A percentile compares a stretch with the other conserved stretches of the same genome.
These are phyloP conservation scores for Synanthedon tipuliformis DNA, from an alignment of 2,888 invertebrate genomes.

Conservation along the genomic window DNA sequence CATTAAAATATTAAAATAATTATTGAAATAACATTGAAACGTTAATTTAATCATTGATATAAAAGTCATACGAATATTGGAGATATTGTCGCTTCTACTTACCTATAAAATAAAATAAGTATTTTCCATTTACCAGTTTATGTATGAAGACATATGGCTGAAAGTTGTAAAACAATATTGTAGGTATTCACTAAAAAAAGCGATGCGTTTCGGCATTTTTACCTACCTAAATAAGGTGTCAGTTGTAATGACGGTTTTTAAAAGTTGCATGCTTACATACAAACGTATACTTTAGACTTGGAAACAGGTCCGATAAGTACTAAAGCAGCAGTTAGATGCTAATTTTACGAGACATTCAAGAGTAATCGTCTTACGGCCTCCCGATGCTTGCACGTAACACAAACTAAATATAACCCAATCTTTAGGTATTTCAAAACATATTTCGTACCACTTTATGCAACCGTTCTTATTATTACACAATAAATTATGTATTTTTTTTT, in stretches of 20 bases:
- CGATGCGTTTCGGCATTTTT: conserved; percentile 23
- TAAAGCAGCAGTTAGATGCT: conserved; percentile 49
- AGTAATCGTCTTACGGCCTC: conserved; percentile 46
- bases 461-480: not conserved
- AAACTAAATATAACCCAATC: conserved; percentile 22
- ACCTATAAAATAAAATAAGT: too few species aligned
- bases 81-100: too few species aligned
- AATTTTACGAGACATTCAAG: conserved; percentile 58
- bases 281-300: conserved; percentile 24
- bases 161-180: too few species aligned
- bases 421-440: not conserved
- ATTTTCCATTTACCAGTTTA: too few species aligned
- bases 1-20: too few species aligned
- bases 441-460: not conserved
- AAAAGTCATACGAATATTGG: too few species aligned
- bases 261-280: conserved; percentile 27
- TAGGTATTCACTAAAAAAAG: too few species aligned
- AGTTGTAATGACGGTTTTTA: conserved; percentile 38
- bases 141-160: too few species aligned
- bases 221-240: conserved; percentile 46
- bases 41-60: too few species aligned
- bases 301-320: conserved; percentile 52
- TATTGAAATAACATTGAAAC: too few species aligned
- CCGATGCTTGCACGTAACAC: conserved; percentile 17
- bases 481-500: not conserved